phyloP scores from a whole-genome alignment of 2,797 vertebrate genomes.

The Gallinago nigripennis region DNA sequence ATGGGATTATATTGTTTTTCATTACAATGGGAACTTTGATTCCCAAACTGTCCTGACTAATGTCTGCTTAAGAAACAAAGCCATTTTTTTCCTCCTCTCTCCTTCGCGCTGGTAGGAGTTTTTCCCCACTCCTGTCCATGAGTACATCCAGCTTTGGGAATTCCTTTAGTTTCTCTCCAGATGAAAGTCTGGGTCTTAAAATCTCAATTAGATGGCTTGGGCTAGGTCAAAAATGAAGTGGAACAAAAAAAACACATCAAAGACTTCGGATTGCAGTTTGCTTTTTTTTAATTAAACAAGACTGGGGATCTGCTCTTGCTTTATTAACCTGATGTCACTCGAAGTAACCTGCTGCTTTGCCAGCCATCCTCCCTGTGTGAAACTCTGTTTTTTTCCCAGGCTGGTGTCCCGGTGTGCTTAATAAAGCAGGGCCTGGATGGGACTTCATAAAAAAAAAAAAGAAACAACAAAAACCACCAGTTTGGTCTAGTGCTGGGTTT shows the following conservation, averaged over 20 bases:
- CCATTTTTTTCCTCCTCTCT: not conserved
- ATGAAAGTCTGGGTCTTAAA: constrained; percentile 62
- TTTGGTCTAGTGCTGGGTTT: not conserved
- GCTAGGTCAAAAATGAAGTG: constrained; percentile 60
- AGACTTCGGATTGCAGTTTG: constrained; percentile 45
- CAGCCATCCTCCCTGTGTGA: constrained; percentile 32
- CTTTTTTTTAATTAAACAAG: constrained; percentile 58
- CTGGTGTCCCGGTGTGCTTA: constrained; percentile 39
- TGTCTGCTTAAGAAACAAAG: constrained; percentile 34
- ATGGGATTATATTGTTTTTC: constrained; percentile 62
- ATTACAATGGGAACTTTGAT: constrained; percentile 30
- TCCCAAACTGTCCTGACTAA: constrained; percentile 26
- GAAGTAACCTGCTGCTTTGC: constrained; percentile 48
- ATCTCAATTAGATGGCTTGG: constrained; percentile 60
- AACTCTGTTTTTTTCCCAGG: constrained; percentile 46
- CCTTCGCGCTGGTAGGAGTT: not conserved
- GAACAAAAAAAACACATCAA: constrained; percentile 41
- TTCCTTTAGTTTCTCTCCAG: constrained; percentile 52
- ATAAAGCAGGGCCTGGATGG: constrained; percentile 21
- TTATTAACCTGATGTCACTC: constrained; percentile 61
- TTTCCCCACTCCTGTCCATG: not conserved
- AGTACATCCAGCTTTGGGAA: constrained; percentile 40
- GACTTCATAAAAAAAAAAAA: not conserved
- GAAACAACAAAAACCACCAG: not conserved
- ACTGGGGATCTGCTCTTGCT: constrained; percentile 24